phyloP scores from a whole-genome alignment of 1,140 invertebrate genomes.

The Doryteuthis pealeii region DNA sequence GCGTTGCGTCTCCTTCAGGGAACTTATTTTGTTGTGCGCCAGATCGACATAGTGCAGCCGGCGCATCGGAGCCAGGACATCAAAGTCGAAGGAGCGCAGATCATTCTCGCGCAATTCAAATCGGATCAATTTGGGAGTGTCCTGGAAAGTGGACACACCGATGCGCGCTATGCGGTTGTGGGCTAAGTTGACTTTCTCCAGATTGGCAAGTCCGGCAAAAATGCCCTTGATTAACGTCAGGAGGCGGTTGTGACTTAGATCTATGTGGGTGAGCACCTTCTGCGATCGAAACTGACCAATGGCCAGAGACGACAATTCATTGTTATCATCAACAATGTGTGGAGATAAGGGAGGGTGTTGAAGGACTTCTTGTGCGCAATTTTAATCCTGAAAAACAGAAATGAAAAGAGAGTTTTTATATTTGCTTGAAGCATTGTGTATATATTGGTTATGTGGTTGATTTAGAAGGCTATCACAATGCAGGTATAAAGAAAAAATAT shows the following conservation, averaged over 20 bases:
- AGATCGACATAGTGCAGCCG: constrained; percentile 22
- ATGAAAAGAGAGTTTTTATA: too few relatives aligned
- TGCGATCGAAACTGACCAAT: constrained; percentile 22
- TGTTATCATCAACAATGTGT: constrained; percentile 26
- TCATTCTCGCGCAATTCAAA: constrained; percentile 25
- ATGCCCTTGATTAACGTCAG: constrained; percentile 18
- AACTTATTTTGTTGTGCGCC: constrained; percentile 14
- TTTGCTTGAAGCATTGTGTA: too few relatives aligned
- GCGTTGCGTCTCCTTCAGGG: constrained; percentile 10
- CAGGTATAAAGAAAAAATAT: too few relatives aligned
- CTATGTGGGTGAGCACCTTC: constrained; percentile 20
- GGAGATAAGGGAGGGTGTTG: constrained; percentile 18
- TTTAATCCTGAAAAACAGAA: background rate
- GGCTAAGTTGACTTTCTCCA: constrained; percentile 22
- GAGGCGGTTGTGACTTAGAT: constrained; percentile 27
- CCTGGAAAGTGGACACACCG: constrained; percentile 13
- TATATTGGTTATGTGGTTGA: too few relatives aligned
- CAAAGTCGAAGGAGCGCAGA: constrained; percentile 19
- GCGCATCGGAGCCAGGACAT: constrained; percentile 9
- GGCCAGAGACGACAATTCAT: constrained; percentile 19
- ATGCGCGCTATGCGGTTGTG: constrained; percentile 23
- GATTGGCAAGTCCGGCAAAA: constrained; percentile 25
- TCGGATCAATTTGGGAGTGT: constrained; percentile 18
- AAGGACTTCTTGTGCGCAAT: constrained; percentile 25
- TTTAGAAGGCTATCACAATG: too few relatives aligned